phyloP scores from a whole-genome alignment of 53 echinoderm and acorn worm genomes.

The Glandiceps talaboti region DNA sequence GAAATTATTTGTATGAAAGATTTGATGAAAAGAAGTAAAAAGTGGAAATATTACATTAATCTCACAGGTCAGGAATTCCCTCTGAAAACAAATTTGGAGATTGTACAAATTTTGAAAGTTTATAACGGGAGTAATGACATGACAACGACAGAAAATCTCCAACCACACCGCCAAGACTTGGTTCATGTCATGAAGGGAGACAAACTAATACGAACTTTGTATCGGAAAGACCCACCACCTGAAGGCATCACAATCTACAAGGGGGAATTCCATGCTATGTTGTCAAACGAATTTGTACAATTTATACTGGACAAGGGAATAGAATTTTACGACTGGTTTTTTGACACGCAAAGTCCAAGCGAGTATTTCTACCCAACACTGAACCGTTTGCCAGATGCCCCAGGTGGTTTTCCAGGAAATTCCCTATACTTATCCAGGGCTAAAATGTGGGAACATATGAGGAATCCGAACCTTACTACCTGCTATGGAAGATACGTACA shows the following conservation, averaged over 20 bases:
- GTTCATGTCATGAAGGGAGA: background rate
- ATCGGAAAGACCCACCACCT: background rate
- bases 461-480: background rate
- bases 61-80: conserved; percentile 76
- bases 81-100: conserved; percentile 62
- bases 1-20: conserved; percentile 60
- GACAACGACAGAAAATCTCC: background rate
- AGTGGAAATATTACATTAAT: conserved; percentile 57
- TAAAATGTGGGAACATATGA: conserved; percentile 11
- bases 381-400: conserved; percentile 13
- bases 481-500: conserved; percentile 6
- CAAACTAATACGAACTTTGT: background rate
- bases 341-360: conserved; percentile 11
- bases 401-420: conserved; percentile 9
- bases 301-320: conserved; percentile 9
- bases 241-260: background rate
- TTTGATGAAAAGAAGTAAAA: conserved; percentile 3
- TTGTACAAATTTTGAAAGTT: conserved; percentile 41
- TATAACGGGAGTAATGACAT: conserved; percentile 34
- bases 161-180: background rate
- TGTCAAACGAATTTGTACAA: conserved; percentile 8
- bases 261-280: background rate
- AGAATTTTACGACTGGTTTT: conserved; percentile 10
- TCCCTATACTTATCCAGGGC: conserved; percentile 13
- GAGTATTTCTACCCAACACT: conserved; percentile 21